Base-by-base conservation (phyloP, 2,113 vertebrate species). In the Monopterus albus region DNA sequence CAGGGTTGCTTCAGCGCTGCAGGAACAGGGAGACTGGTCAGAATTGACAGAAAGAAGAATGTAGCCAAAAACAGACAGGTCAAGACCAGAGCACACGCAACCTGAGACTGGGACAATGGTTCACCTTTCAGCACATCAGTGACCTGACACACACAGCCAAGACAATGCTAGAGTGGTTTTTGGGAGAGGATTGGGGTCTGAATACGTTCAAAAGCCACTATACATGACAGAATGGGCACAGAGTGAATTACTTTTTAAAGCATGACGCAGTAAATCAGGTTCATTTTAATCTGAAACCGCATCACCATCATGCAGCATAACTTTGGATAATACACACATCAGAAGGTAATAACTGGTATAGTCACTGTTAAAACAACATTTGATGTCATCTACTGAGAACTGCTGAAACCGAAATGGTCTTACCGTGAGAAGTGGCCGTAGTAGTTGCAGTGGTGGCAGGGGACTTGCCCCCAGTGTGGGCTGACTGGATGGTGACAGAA, bases 391-490 rank as follows among this genome's bases (percentile, higher is more conserved):
- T 38, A 29, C 29, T 17, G 26, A 58, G 45, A 20, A 28, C 3
- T 28, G 29, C 2, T 31, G 29, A 6, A 6, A 17, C 42, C 40
- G 3, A 42, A 67, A 46, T 57, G n/a, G 1, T 83, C 91, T 92
- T 94, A 96, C 96, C 94, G 74, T 95, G 95, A 50, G 93, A 89
- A 51, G 92, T 82, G 36, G 94, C 79, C 39, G 93, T 90, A 31
- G 94, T 88, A 4, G 94, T 84, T 53, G 94, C 87, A 0, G 94
- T 89, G 7, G 94, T 90, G 31, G 95, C 87, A 1, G 95, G 93
- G 13, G 95, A 93, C 51, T 96, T 95, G 71, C 95, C 95, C 61
- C 94, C 92, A 6, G 87, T 72, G 83, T 94, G 95, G 6, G 90
- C 87, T 64, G 91, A 88, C 38, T 94, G 95, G 33, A 87, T 81